These are phyloP conservation scores for Aphelenchoides avenae DNA, from an alignment of 1,140 invertebrate genomes.

Conservation along the genomic window DNA sequence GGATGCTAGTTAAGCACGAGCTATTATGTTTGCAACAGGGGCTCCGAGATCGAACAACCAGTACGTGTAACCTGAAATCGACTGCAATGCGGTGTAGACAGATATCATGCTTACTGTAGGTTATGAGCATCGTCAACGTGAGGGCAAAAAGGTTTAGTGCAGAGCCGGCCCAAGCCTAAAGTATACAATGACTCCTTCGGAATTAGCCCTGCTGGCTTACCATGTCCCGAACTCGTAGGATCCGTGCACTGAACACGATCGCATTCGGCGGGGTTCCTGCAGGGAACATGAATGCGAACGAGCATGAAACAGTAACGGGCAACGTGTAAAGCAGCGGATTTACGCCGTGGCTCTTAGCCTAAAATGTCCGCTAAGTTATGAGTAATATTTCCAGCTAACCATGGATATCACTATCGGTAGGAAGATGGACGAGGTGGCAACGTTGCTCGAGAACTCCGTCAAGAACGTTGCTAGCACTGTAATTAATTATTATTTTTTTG, in stretches of 20 bases:
- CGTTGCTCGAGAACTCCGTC: constrained; percentile 44
- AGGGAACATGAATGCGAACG: constrained; percentile 73
- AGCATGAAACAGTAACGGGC: constrained; percentile 74
- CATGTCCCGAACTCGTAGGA: constrained; percentile 61
- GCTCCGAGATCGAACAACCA: too few relatives aligned
- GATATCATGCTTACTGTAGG: too few relatives aligned
- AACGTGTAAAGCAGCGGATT: constrained; percentile 83
- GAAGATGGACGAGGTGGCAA: constrained; percentile 52
- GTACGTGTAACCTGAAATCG: too few relatives aligned
- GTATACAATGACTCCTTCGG: too few relatives aligned
- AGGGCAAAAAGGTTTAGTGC: too few relatives aligned
- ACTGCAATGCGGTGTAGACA: too few relatives aligned
- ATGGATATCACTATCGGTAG: constrained; percentile 42
- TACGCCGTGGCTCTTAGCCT: constrained; percentile 62
- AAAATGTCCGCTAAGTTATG: constrained; percentile 22
- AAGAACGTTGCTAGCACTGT: constrained; percentile 12
- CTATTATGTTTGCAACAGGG: too few relatives aligned
- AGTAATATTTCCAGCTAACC: constrained; percentile 16
- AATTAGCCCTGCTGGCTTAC: constrained; percentile 22
- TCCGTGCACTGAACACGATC: constrained; percentile 70
- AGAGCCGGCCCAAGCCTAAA: too few relatives aligned
- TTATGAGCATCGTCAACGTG: too few relatives aligned
- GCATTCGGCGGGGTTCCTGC: constrained; percentile 85
- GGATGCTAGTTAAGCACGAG: too few relatives aligned
- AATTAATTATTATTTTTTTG: constrained; percentile 16